Base-by-base conservation (phyloP, 2,888 invertebrate species). In the Cephus pulcher region DNA sequence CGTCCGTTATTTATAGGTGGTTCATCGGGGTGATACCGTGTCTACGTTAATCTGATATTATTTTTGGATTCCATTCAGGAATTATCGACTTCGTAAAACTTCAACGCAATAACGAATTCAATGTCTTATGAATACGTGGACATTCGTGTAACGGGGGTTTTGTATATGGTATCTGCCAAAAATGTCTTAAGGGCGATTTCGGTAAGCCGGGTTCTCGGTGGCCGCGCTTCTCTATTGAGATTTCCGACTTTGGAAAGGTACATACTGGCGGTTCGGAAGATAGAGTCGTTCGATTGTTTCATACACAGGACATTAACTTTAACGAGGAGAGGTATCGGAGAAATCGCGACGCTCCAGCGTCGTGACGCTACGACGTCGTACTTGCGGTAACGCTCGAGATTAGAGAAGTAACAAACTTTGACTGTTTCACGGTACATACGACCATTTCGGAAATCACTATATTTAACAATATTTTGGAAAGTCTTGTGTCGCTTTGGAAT, bases 231-330 rank as follows among this genome's bases (percentile, higher is more conserved):
- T 23, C 56, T 23, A 23, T 56, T 23, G 56, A 56, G 56, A 56
- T 9, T 23, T 56, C 2, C 23, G 23, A 56, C 56, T 56, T 56
- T 56, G 56, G 23, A 56, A 56, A 56, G 2, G 23, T 56, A 56
- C 56, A 9, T 56, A 6, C 56, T 23, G 56, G 9, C 23, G 6
- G 23, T 23, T 56, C 23, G 23, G 23, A 56, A 23, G 23, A 56
- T 23, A 1, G 23, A 56, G 56, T 84, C 82, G 80, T 80, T 81
- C 85, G 84, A 85, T 85, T 84, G 84, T 85, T 85, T 85, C 84
- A 83, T 83, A 85, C 83, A 85, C 85, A 83, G 83, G 74, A 81
- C 86, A 83, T 86, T 86, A 84, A 85, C 83, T 86, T 86, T 86
- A 83, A 86, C 83, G 86, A 85, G 83, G 80, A 82, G 81, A 56